Evolutionary conservation across 2,888 invertebrate genomes (phyloP), one percentile per base, ranked within the genome.

Genomic region (Vanessa cardui): DNA sequence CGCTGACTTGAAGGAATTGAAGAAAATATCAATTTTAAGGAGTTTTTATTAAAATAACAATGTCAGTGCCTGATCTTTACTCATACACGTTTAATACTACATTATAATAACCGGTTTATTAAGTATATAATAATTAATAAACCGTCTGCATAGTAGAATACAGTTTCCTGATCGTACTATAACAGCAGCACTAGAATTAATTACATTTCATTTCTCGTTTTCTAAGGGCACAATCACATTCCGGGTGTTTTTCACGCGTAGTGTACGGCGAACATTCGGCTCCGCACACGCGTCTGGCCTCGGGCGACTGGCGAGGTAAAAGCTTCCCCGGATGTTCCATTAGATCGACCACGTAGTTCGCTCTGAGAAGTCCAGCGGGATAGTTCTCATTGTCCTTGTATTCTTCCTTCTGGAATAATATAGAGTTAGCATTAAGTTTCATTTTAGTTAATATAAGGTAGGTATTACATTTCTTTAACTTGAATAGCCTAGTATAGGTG

Each of bases 281-380:
- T 0, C 87, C 86, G 72, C 86, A 86, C 2, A 84, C 68, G 0
- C 72, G 72, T n/a, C 66, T 50, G 1, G 93, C 92, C n/a, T 85
- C 87, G 1, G 73, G 74, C 1, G 91, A 83, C 8, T 83, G 83
- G 1, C 87, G 75, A 0, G 86, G 84, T 16, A 92, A 74, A 56
- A 94, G 75, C 0, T 85, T 79, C 0, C 94, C 94, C 0, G 94
- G 94, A 5, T 79, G 73, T 18, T 86, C 77, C 80, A 92, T 93
- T 39, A 95, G 82, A 75, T 95, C 95, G 1, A 95, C 94, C 44
- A 95, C 93, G 78, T 94, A 94, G 79, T 94, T 95, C 9, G 93
- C 91, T 1, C 93, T 88, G 6, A 95, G 82, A 21, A 94, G 83
- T 0, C 94, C 94, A 20, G 93, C 93, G 0, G 95, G 94, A 73